A percentile compares a stretch with the other conserved stretches of the same genome.
phyloP scores from a whole-genome alignment of 2,113 vertebrate species.

The Pseudorhombus dupliciocellatus region DNA sequence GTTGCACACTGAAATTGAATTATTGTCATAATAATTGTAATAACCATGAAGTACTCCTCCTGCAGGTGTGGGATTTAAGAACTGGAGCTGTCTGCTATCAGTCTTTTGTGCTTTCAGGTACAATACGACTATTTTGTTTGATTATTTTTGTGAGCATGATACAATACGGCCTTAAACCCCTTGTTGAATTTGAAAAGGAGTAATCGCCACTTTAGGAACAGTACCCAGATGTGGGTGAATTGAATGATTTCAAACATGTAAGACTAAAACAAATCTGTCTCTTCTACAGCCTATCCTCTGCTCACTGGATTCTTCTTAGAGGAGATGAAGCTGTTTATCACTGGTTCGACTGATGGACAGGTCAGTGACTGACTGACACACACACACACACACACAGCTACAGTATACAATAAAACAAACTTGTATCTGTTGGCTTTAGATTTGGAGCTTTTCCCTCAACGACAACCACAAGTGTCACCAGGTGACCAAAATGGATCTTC shows the following conservation, averaged over 20 bases:
- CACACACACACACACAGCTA: background rate
- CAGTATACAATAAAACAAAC: background rate
- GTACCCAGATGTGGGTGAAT: background rate
- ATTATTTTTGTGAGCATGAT: background rate
- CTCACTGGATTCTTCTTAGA: conserved; percentile 81
- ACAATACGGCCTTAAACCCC: too few relatives aligned
- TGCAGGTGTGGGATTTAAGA: conserved; percentile 87
- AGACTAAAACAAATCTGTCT: background rate
- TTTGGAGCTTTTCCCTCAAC: conserved; percentile 87
- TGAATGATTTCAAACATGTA: too few relatives aligned
- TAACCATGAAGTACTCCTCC: conserved; percentile 8
- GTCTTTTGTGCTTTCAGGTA: conserved; percentile 89
- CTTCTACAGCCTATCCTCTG: conserved; percentile 81
- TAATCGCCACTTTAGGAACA: background rate
- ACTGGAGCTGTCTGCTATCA: conserved; percentile 75
- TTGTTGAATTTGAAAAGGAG: background rate
- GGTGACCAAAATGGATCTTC: conserved; percentile 81
- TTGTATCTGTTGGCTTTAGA: conserved; percentile 72
- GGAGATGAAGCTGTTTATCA: conserved; percentile 80
- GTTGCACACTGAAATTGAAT: background rate
- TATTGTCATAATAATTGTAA: too few relatives aligned
- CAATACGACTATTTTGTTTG: conserved; percentile 1
- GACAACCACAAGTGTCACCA: conserved; percentile 78
- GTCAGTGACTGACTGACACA: conserved; percentile 64
- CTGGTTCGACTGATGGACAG: conserved; percentile 86